Percentiles rank a stretch among this genome's conserved stretches.
These are phyloP conservation scores for Leucoraja ocellata DNA, from an alignment of 2,797 vertebrate genomes.

Conservation along the genomic window DNA sequence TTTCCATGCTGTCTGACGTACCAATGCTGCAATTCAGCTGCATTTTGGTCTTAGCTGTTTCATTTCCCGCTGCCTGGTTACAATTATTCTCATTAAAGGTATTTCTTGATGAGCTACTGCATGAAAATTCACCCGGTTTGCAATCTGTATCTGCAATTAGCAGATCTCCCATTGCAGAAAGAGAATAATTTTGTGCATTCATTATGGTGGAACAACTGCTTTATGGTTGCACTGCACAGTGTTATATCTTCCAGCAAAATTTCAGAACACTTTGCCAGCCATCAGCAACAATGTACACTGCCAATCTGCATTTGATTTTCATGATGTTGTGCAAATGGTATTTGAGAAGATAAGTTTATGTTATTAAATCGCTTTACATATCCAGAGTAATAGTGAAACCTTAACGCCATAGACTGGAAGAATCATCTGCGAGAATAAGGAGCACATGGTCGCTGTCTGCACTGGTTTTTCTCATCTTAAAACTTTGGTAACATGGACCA, in stretches of 20 bases:
- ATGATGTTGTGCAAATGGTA: background rate
- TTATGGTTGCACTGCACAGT: background rate
- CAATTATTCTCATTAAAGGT: background rate
- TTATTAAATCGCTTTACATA: background rate
- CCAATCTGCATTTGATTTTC: background rate
- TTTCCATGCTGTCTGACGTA: background rate
- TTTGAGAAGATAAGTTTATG: no score
- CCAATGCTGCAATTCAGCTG: background rate
- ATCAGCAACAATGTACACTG: background rate
- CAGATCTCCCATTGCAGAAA: slow-evolving; percentile 9
- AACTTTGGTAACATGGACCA: background rate
- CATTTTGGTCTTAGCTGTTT: background rate
- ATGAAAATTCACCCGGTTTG: background rate
- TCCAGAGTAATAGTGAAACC: background rate
- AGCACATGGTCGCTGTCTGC: background rate
- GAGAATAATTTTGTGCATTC: slow-evolving; percentile 10
- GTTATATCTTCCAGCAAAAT: background rate
- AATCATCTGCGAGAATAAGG: background rate
- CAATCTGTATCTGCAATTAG: background rate
- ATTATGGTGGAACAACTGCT: background rate
- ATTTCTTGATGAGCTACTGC: background rate
- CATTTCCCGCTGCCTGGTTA: background rate
- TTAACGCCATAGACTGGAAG: background rate
- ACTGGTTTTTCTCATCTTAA: background rate
- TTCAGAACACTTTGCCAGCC: background rate